Evolutionary conservation across 2,113 vertebrate genomes (phyloP), one percentile per base, ranked within the genome.

Genomic region (Turnix velox): DNA sequence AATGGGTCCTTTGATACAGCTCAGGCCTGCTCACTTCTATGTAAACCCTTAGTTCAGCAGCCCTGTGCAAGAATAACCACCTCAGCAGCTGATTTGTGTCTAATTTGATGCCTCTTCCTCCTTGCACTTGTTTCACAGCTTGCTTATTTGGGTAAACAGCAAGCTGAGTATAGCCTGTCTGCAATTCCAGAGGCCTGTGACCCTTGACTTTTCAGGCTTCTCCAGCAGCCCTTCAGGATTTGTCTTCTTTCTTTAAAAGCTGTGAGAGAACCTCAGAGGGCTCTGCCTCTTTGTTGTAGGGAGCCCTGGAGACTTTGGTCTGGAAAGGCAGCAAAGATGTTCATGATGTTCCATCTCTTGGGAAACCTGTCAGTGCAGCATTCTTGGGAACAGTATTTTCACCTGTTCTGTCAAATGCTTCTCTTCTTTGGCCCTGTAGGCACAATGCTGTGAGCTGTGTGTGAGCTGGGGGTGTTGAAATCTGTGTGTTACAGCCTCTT

Each of bases 21-120:
- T 61, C 0, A 0, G 33, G 2, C 2, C 8, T 8, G 3, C 42
- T 83, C 2, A 5, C 40, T 35, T 91, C 22, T 7, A 0, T 19
- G 30, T 61, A 16, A 58, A 28, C 18, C 24, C 55, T 62, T 81
- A 19, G 46, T 33, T 39, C 1, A 1, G n/a, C 55, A 73, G 31
- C 19, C 6, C 22, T 79, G 24, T 3, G 0, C 27, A 46, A 75
- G 31, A 85, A 13, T 67, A 90, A 46, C 58, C 14, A 30, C 48
- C 33, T 62, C 18, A 28, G 62, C 39, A 81, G 43, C 37, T 59
- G 22, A 5, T 39, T 78, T 65, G 31, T 12, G 20, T 78, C 55
- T 48, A 28, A 22, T 24, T 78, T 43, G 61, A 15, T 54, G 35
- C 40, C 24, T 46, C 33, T 82, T 66, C 46, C 28, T 87, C 46